phyloP scores from a whole-genome alignment of 2,113 vertebrate genomes.

The Melanerpes formicivorus region DNA sequence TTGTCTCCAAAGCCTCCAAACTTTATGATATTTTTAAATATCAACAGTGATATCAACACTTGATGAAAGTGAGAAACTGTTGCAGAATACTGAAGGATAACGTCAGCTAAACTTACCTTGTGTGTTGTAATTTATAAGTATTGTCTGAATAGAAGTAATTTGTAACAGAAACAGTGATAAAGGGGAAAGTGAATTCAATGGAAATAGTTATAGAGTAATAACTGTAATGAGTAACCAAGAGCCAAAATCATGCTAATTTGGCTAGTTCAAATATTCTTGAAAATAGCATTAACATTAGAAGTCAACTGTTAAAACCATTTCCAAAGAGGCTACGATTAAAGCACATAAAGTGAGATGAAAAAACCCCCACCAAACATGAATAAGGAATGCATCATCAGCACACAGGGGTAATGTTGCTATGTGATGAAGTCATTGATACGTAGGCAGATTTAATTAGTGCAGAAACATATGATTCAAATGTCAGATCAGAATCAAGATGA shows the following conservation, averaged over 20 bases:
- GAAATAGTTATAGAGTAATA: neutral
- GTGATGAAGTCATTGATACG: conserved; percentile 1
- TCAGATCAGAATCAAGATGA: neutral
- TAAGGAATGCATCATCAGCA: neutral
- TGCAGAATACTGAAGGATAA: neutral
- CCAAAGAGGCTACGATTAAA: neutral
- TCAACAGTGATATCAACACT: neutral
- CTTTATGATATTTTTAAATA: neutral
- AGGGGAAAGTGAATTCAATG: neutral
- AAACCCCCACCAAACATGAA: neutral
- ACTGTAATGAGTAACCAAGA: neutral
- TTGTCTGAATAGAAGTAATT: neutral
- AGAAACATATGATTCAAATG: neutral
- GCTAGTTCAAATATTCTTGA: neutral
- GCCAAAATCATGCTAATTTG: neutral
- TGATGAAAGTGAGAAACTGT: neutral
- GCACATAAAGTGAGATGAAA: conserved; percentile 4
- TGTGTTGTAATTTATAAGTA: neutral
- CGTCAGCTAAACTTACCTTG: neutral
- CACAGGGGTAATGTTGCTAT: neutral
- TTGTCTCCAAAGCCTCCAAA: neutral
- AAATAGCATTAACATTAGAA: neutral
- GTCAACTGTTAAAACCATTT: neutral
- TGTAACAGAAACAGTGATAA: neutral
- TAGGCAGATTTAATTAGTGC: neutral